phyloP scores from a whole-genome alignment of 2,888 invertebrate species.

The Drosophila seclusa region DNA sequence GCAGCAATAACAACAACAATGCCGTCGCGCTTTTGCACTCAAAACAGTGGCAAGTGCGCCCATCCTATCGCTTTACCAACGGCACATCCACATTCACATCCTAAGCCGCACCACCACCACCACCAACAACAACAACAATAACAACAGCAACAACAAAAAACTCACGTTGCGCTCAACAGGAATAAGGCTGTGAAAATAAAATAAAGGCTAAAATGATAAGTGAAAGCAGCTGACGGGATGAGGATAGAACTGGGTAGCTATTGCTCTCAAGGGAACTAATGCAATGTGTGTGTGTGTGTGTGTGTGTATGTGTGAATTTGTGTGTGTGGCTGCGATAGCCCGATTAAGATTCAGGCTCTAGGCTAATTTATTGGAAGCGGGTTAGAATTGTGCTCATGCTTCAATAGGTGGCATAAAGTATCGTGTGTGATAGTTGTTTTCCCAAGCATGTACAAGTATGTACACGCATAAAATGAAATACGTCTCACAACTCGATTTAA shows the following conservation, averaged over 20 bases:
- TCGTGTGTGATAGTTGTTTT: neutral
- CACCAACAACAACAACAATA: slow-evolving; percentile 35
- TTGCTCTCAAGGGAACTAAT: slow-evolving; percentile 3
- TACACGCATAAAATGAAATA: neutral
- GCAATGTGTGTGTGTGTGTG: neutral
- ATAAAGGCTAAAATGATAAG: slow-evolving; percentile 73
- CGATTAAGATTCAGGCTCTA: slow-evolving; percentile 25
- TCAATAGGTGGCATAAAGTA: neutral
- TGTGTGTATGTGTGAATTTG: neutral
- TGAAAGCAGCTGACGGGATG: slow-evolving; percentile 53
- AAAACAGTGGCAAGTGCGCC: slow-evolving; percentile 60
- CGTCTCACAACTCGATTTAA: neutral
- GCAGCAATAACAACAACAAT: slow-evolving; percentile 59
- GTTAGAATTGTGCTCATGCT: neutral
- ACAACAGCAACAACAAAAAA: slow-evolving; percentile 40
- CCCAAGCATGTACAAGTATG: neutral
- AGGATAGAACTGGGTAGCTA: slow-evolving; percentile 11
- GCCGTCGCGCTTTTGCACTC: slow-evolving; percentile 68
- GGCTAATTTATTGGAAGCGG: slow-evolving; percentile 7
- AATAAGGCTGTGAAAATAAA: slow-evolving; percentile 76
- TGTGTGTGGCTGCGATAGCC: slow-evolving; percentile 3
- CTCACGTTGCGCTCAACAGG: slow-evolving; percentile 55
- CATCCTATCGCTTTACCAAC: slow-evolving; percentile 57
- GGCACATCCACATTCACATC: slow-evolving; percentile 37
- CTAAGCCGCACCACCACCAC: slow-evolving; percentile 64